These are phyloP conservation scores for Alloplasta piceator DNA, from an alignment of 2,888 invertebrate species.

Conservation along the genomic window DNA sequence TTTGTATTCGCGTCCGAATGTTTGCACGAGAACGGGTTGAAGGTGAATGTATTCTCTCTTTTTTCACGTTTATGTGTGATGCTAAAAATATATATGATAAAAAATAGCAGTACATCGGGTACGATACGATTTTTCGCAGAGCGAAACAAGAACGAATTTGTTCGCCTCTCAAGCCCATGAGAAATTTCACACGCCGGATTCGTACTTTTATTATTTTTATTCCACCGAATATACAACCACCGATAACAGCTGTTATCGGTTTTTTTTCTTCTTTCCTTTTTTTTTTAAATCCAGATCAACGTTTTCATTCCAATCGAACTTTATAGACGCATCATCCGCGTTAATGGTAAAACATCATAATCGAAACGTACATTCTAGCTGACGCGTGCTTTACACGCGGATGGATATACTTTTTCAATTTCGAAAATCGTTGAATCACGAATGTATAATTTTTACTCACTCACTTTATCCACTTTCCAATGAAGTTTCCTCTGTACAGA, in stretches of 20 bases:
- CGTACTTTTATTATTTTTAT: conserved; percentile 38
- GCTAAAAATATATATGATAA: not conserved
- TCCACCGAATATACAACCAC: conserved; percentile 38
- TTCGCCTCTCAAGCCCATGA: conserved; percentile 6
- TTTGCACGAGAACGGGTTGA: conserved; percentile 12
- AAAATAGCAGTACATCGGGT: not conserved
- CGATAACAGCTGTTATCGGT: conserved; percentile 55
- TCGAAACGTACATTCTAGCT: not conserved
- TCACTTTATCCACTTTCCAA: not conserved
- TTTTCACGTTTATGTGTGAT: conserved; percentile 2
- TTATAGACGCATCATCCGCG: not conserved
- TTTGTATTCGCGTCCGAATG: not conserved
- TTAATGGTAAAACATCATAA: not conserved
- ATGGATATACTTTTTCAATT: conserved; percentile 10
- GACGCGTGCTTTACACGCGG: not conserved
- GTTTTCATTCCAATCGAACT: conserved; percentile 31
- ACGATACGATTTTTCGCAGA: conserved; percentile 8
- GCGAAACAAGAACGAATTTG: conserved; percentile 33
- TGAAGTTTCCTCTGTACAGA: not conserved
- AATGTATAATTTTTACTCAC: not conserved
- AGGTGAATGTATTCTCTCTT: conserved; percentile 24
- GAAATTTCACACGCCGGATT: conserved; percentile 19
- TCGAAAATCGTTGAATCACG: conserved; percentile 1
- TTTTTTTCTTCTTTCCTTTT: conserved; percentile 2
- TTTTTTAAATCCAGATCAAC: conserved; percentile 11